Percentiles rank a stretch among this genome's conserved stretches.
These are phyloP conservation scores for Ictalurus furcatus DNA, from an alignment of 2,113 vertebrate species.

Conservation along the genomic window DNA sequence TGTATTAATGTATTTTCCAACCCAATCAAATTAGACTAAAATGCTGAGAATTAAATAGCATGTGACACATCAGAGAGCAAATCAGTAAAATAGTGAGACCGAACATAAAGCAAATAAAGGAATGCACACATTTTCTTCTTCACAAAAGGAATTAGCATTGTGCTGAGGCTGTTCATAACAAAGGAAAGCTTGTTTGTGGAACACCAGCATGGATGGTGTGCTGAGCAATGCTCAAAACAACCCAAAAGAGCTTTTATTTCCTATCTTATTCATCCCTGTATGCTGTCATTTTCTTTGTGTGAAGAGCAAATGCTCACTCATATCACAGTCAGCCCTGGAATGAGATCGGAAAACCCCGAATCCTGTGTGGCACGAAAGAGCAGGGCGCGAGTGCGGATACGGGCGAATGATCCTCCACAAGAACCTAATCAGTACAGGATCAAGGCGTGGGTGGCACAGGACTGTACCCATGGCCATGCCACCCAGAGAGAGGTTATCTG, in stretches of 20 bases:
- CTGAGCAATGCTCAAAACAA: slow-evolving; percentile 21
- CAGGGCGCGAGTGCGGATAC: slow-evolving; percentile 3
- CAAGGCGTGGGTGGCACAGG: slow-evolving; percentile 24
- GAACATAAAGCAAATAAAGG: not conserved
- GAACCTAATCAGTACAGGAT: slow-evolving; percentile 38
- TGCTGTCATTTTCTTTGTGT: not conserved
- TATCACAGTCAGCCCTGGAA: slow-evolving; percentile 3
- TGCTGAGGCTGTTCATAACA: slow-evolving; percentile 3
- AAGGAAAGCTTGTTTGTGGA: slow-evolving; percentile 42
- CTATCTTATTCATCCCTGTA: not conserved
- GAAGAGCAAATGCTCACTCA: slow-evolving; percentile 4
- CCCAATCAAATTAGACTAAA: not conserved
- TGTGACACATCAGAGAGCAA: not conserved
- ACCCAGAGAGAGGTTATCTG: slow-evolving; percentile 51
- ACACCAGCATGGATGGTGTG: slow-evolving; percentile 27
- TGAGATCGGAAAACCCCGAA: slow-evolving; percentile 5
- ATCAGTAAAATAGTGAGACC: not conserved
- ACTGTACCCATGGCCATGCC: slow-evolving; percentile 32
- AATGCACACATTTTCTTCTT: not conserved
- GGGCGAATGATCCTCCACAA: slow-evolving; percentile 47
- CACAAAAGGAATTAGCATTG: slow-evolving; percentile 8
- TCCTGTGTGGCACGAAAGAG: slow-evolving; percentile 39
- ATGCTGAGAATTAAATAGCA: no score
- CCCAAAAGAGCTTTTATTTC: slow-evolving; percentile 20
- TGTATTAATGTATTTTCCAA: not conserved